Evolutionary conservation across 2,888 invertebrate species (phyloP).

Genomic region (Lasioglossum vierecki): DNA sequence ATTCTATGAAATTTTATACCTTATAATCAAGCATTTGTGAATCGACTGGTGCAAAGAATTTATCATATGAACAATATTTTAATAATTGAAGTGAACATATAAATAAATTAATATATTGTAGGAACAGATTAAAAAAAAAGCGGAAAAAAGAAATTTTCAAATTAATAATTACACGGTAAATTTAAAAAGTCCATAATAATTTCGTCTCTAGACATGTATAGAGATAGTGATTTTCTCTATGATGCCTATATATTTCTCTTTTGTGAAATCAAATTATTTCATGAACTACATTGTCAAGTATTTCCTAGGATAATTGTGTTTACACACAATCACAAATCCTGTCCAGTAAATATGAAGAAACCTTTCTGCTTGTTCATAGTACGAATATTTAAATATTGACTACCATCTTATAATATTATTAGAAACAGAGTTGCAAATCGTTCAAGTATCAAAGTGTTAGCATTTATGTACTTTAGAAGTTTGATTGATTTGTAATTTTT

Average conservation of each 20-base stretch:
- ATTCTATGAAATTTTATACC: slow-evolving; percentile 9
- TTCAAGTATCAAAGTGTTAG: slow-evolving; percentile 22
- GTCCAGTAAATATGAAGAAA: slow-evolving; percentile 37
- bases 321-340: slow-evolving; percentile 17
- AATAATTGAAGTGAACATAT: slow-evolving; percentile 28
- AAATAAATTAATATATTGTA: slow-evolving; percentile 31
- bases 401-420: slow-evolving; percentile 18
- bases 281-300: slow-evolving; percentile 40
- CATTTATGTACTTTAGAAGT: slow-evolving; percentile 17
- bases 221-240: slow-evolving; percentile 30
- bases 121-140: slow-evolving; percentile 37
- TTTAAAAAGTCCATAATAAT: slow-evolving; percentile 22
- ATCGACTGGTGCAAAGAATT: slow-evolving; percentile 19
- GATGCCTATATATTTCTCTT: slow-evolving; percentile 24
- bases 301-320: slow-evolving; percentile 43
- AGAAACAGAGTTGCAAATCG: not conserved
- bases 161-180: slow-evolving; percentile 22
- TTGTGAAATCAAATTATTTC: slow-evolving; percentile 22
- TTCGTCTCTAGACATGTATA: slow-evolving; percentile 25
- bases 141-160: slow-evolving; percentile 20
- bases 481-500: slow-evolving; percentile 40
- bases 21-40: slow-evolving; percentile 13
- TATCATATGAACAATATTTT: slow-evolving; percentile 10
- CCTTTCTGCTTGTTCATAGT: slow-evolving; percentile 8
- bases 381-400: slow-evolving; percentile 17